Evolutionary conservation across 2,113 vertebrate genomes (phyloP).

Genomic region (Platichthys flesus): DNA sequence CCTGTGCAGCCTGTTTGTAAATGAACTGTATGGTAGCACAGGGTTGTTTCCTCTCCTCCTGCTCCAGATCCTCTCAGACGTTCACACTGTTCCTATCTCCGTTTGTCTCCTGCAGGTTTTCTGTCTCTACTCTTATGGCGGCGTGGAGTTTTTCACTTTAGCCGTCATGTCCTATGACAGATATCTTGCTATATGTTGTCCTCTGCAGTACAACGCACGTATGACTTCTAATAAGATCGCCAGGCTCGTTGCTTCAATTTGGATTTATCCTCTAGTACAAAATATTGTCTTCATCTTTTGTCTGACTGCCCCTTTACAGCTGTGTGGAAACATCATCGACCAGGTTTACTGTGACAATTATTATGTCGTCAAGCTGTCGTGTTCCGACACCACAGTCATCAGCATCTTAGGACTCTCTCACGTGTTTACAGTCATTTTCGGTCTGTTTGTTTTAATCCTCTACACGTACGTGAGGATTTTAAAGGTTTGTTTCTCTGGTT

Average conservation of each 20-base stretch:
- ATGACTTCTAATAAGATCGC: accelerated
- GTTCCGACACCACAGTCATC: conserved; percentile 54
- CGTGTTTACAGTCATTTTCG: conserved; percentile 4
- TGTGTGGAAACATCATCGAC: conserved; percentile 63
- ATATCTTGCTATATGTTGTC: conserved; percentile 9
- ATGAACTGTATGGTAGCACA: conserved; percentile 49
- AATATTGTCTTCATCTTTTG: not conserved
- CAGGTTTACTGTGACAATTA: conserved; percentile 70
- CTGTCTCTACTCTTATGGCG: not conserved
- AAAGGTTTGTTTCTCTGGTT: not conserved
- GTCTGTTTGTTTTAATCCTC: not conserved
- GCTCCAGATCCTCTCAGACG: conserved; percentile 29
- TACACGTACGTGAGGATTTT: not conserved
- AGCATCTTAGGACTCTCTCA: conserved; percentile 66
- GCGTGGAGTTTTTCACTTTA: conserved; percentile 56
- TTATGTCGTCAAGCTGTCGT: conserved; percentile 63
- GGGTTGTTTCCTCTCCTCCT: conserved; percentile 39
- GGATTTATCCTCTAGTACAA: conserved; percentile 42
- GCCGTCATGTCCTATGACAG: conserved; percentile 28
- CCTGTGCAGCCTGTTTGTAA: conserved; percentile 65
- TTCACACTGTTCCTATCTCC: conserved; percentile 5
- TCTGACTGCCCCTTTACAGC: conserved; percentile 32
- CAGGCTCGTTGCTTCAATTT: conserved; percentile 10
- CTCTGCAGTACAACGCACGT: conserved; percentile 6
- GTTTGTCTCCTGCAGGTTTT: conserved; percentile 74